phyloP scores from a whole-genome alignment of 2,888 invertebrate genomes.

The Holacanthella duospinosa region DNA sequence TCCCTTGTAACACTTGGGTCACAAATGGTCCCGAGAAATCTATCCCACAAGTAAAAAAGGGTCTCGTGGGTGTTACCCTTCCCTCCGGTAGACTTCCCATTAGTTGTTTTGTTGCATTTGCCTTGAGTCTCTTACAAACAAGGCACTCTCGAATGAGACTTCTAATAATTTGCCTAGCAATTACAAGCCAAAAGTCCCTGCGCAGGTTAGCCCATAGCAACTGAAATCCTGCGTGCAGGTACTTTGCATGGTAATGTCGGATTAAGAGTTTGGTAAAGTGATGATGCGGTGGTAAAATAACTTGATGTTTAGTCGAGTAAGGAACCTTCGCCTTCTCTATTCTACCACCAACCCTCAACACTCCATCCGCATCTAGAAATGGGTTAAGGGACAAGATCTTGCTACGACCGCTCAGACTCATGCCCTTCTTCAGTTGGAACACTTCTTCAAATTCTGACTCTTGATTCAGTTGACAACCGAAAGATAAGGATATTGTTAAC shows the following conservation, averaged over 20 bases:
- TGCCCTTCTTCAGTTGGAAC: not conserved
- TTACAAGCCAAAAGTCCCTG: slow-evolving; percentile 9
- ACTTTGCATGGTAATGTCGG: slow-evolving; percentile 8
- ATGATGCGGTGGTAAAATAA: slow-evolving; percentile 18
- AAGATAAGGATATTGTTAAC: not conserved
- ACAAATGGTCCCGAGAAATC: slow-evolving; percentile 26
- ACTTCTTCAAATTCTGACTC: not conserved
- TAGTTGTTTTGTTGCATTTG: slow-evolving; percentile 20
- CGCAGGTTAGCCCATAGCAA: slow-evolving; percentile 4
- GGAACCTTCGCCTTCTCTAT: slow-evolving; percentile 18
- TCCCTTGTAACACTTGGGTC: slow-evolving; percentile 15
- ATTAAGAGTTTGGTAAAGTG: slow-evolving; percentile 13
- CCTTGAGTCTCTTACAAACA: slow-evolving; percentile 15
- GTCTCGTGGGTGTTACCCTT: slow-evolving; percentile 28
- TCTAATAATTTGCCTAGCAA: slow-evolving; percentile 5
- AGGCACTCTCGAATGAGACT: slow-evolving; percentile 15
- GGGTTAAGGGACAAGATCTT: slow-evolving; percentile 21
- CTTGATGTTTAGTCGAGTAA: slow-evolving; percentile 19
- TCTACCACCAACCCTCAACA: slow-evolving; percentile 32
- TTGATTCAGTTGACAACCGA: not conserved
- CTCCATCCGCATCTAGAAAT: slow-evolving; percentile 13
- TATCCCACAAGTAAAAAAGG: slow-evolving; percentile 34
- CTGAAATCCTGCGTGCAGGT: slow-evolving; percentile 17
- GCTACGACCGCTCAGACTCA: not conserved
- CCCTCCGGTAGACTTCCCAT: slow-evolving; percentile 38